phyloP scores from a whole-genome alignment of 2,113 vertebrate genomes.

The Polyodon spathula region DNA sequence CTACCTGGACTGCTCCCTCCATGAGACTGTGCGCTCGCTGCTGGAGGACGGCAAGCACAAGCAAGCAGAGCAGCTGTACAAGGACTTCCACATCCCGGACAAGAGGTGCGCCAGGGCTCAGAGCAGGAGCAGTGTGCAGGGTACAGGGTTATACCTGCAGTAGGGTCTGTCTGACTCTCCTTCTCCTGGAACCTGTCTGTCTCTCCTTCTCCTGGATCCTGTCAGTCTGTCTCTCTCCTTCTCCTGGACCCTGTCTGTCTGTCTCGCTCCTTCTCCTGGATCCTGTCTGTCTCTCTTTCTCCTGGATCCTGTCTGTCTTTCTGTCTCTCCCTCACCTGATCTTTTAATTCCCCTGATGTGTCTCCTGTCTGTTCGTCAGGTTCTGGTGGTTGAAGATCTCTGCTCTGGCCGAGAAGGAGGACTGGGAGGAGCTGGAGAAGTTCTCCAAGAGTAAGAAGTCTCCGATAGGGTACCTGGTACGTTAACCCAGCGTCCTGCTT shows the following conservation, averaged over 20 bases:
- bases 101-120: constrained; percentile 61
- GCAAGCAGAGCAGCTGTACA: constrained; percentile 79
- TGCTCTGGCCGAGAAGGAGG: constrained; percentile 72
- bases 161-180: not conserved
- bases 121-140: not conserved
- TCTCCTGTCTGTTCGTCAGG: constrained; percentile 45
- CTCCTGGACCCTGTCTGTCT: too few relatives aligned
- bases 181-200: too few relatives aligned
- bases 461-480: constrained; percentile 88
- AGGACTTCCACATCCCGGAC: constrained; percentile 90
- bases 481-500: constrained; percentile 8
- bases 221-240: constrained; percentile 6
- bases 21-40: constrained; percentile 74
- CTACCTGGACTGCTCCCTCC: constrained; percentile 64
- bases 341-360: too few relatives aligned
- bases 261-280: too few relatives aligned
- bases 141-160: not conserved
- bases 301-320: too few relatives aligned
- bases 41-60: constrained; percentile 74
- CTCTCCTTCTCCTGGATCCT: too few relatives aligned
- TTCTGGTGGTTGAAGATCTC: constrained; percentile 93
- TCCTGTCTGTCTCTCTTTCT: too few relatives aligned
- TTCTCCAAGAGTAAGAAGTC: constrained; percentile 93
- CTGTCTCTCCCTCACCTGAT: too few relatives aligned
- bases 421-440: constrained; percentile 95